These are phyloP conservation scores for Oppia nitens DNA, from an alignment of 1,140 invertebrate genomes.

Conservation along the genomic window DNA sequence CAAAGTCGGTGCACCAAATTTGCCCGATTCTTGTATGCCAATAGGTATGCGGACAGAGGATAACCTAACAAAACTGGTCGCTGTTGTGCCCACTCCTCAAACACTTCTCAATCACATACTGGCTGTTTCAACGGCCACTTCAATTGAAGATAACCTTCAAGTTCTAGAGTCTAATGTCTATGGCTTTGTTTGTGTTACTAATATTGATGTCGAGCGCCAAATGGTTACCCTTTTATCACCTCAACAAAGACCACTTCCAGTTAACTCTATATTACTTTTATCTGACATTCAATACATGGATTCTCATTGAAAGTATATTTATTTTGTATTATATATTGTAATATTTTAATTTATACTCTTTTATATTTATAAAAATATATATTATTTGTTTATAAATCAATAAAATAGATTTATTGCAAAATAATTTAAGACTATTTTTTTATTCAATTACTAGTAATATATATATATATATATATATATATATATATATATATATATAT, in stretches of 20 bases:
- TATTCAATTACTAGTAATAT: too few relatives aligned
- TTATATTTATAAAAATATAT: not conserved
- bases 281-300: constrained; percentile 23
- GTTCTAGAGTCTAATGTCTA: constrained; percentile 63
- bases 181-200: constrained; percentile 67
- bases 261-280: constrained; percentile 26
- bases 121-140: constrained; percentile 49
- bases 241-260: constrained; percentile 73
- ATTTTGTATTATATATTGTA: not conserved
- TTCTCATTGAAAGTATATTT: not conserved
- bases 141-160: constrained; percentile 41
- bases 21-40: constrained; percentile 87
- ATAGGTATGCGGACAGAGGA: constrained; percentile 81
- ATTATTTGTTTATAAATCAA: too few relatives aligned
- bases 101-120: constrained; percentile 69
- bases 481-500: too few relatives aligned
- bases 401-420: too few relatives aligned
- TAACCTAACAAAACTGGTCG: constrained; percentile 69
- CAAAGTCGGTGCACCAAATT: constrained; percentile 54
- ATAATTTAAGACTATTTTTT: too few relatives aligned
- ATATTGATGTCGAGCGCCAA: constrained; percentile 70
- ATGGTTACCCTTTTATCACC: constrained; percentile 74
- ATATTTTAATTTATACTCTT: not conserved
- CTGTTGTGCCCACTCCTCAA: constrained; percentile 35
- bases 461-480: too few relatives aligned